A percentile compares a stretch with the other conserved stretches of the same genome.
phyloP scores from a whole-genome alignment of 2,888 invertebrate species.

The Heliconius charithonia region DNA sequence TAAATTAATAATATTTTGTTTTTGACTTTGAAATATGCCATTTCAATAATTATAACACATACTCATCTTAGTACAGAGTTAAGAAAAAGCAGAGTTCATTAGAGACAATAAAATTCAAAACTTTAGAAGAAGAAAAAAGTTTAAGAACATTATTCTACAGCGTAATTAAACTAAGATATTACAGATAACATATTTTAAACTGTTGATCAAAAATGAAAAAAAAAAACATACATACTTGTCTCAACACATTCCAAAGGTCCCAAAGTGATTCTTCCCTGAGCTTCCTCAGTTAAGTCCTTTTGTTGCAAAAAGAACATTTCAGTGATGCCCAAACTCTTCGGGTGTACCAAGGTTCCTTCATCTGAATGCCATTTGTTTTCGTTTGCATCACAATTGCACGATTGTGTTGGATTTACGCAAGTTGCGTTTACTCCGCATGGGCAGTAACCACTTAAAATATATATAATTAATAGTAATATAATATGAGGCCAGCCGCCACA shows the following conservation, averaged over 20 bases:
- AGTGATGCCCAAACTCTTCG: conserved; percentile 93
- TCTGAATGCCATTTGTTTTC: conserved; percentile 95
- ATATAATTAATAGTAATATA: neutral
- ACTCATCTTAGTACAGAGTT: no score
- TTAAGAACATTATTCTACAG: no score
- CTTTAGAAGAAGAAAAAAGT: no score
- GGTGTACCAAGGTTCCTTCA: conserved; percentile 92
- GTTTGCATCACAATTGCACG: conserved; percentile 95
- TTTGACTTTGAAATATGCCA: no score
- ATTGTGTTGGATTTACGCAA: conserved; percentile 91
- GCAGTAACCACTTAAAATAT: conserved; percentile 85
- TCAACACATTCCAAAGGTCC: conserved; percentile 97
- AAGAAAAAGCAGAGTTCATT: no score
- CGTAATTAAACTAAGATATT: no score
- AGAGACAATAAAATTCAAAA: no score
- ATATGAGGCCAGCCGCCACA: no score
- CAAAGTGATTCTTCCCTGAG: conserved; percentile 93
- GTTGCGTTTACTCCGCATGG: conserved; percentile 90
- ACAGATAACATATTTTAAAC: no score
- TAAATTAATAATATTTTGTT: no score
- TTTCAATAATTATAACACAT: no score
- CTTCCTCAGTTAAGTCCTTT: conserved; percentile 90
- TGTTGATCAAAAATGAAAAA: no score
- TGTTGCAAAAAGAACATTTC: conserved; percentile 96
- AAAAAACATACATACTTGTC: conserved; percentile 87